phyloP scores from a whole-genome alignment of 2,113 vertebrate species.

The Carettochelys insculpta region DNA sequence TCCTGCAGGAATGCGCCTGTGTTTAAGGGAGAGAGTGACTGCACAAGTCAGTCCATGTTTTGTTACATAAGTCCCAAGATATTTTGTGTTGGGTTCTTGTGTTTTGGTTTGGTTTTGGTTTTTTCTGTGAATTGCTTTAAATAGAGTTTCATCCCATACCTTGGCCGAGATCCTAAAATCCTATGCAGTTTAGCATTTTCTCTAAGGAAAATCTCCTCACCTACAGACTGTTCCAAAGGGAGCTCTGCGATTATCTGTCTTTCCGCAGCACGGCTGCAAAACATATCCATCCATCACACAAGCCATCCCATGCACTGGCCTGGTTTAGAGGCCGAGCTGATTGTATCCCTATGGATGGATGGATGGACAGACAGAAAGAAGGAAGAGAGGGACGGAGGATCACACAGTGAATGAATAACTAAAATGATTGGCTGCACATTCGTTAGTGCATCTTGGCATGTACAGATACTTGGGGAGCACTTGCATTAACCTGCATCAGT shows the following conservation, averaged over 20 bases:
- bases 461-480: accelerated
- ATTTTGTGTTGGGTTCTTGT: slow-evolving; percentile 17
- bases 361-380: no score
- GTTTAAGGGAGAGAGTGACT: background rate
- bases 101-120: slow-evolving; percentile 11
- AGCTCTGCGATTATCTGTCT: slow-evolving; percentile 67
- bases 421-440: no score
- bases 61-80: slow-evolving; percentile 30
- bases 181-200: slow-evolving; percentile 70
- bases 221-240: slow-evolving; percentile 67
- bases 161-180: slow-evolving; percentile 72
- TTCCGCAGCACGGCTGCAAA: slow-evolving; percentile 38
- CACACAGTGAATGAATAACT: no score
- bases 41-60: background rate
- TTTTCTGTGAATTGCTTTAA: slow-evolving; percentile 65
- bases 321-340: background rate
- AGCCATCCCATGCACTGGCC: background rate
- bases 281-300: background rate
- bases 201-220: slow-evolving; percentile 69
- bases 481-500: background rate
- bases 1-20: background rate
- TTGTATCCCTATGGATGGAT: background rate
- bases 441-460: background rate
- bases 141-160: slow-evolving; percentile 70
- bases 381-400: no score